Evolutionary conservation across 2,113 vertebrate species (phyloP).

Genomic region (Phrynosoma platyrhinos): DNA sequence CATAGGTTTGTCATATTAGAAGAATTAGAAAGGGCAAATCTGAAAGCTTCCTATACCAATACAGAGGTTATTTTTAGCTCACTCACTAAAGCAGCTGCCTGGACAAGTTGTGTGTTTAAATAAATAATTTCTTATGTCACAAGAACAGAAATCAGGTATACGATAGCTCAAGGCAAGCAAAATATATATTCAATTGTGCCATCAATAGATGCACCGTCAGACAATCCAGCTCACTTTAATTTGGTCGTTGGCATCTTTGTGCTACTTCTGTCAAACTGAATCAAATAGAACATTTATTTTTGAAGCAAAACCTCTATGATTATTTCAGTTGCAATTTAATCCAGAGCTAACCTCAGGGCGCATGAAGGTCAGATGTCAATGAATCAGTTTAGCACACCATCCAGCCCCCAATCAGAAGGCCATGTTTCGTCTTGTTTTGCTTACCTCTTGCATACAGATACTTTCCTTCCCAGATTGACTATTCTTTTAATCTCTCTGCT

Average conservation of each 20-base stretch:
- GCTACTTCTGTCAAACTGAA: slow-evolving; percentile 85
- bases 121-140: slow-evolving; percentile 63
- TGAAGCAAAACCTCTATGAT: slow-evolving; percentile 84
- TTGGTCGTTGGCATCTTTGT: slow-evolving; percentile 81
- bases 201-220: slow-evolving; percentile 81
- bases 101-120: slow-evolving; percentile 3
- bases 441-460: background rate
- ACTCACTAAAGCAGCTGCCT: background rate
- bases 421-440: slow-evolving; percentile 36
- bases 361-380: slow-evolving; percentile 83
- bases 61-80: background rate
- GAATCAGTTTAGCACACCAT: slow-evolving; percentile 81
- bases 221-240: slow-evolving; percentile 80
- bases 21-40: background rate
- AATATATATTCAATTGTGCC: slow-evolving; percentile 55
- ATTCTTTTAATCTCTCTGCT: slow-evolving; percentile 5
- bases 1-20: background rate
- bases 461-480: background rate
- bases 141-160: slow-evolving; percentile 51
- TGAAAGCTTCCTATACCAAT: background rate
- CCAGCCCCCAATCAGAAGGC: slow-evolving; percentile 53
- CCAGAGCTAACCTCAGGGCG: slow-evolving; percentile 81
- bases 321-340: slow-evolving; percentile 84
- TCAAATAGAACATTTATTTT: slow-evolving; percentile 84
- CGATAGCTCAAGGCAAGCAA: slow-evolving; percentile 67